Percentiles rank a stretch among this genome's conserved stretches.
phyloP scores from a whole-genome alignment of 2,113 vertebrate species.

The Ranitomeya imitator region DNA sequence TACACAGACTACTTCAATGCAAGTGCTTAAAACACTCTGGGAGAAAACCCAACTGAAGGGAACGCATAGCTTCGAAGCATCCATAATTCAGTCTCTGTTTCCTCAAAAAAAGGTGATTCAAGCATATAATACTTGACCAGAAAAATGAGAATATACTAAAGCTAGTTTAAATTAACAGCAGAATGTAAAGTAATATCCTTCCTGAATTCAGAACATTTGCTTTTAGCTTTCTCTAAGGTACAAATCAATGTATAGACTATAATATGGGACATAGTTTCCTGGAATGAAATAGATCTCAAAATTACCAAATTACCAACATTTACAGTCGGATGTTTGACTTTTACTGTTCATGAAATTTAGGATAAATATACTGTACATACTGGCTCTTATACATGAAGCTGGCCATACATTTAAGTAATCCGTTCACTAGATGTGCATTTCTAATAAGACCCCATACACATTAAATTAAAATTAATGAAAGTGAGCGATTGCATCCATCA shows the following conservation, averaged over 20 bases:
- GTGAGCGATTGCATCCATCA: too few species aligned
- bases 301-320: not conserved
- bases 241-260: not conserved
- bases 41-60: slow-evolving; percentile 83
- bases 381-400: too few species aligned
- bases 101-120: slow-evolving; percentile 84
- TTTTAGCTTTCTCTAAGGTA: not conserved
- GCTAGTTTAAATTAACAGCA: not conserved
- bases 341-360: too few species aligned
- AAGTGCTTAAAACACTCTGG: slow-evolving; percentile 83
- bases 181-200: not conserved
- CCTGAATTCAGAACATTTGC: not conserved
- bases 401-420: too few species aligned
- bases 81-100: slow-evolving; percentile 82
- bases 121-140: not conserved
- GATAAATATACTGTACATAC: too few species aligned
- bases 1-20: slow-evolving; percentile 75
- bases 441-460: too few species aligned
- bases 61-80: slow-evolving; percentile 83
- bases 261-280: too few species aligned
- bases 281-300: not conserved
- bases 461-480: too few species aligned
- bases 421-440: too few species aligned
- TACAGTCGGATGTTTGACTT: too few species aligned
- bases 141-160: not conserved